Evolutionary conservation across 2,797 vertebrate genomes (phyloP).

Genomic region (Labroides dimidiatus): DNA sequence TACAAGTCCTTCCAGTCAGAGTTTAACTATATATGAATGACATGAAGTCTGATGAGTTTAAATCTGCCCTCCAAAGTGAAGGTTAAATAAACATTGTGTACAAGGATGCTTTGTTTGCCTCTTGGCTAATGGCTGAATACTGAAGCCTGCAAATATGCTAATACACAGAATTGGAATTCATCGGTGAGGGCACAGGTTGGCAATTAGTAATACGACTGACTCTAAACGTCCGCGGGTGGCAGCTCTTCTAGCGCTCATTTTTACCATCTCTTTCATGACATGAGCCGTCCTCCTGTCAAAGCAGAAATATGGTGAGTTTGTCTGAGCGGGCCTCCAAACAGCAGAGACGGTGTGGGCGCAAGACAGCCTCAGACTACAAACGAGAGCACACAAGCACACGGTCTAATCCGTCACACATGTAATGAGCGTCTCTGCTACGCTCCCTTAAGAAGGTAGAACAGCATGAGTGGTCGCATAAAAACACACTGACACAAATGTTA

Average conservation of each 20-base stretch:
- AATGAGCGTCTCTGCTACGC: slow-evolving; percentile 54
- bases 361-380: slow-evolving; percentile 73
- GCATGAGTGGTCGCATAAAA: not conserved
- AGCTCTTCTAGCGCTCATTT: slow-evolving; percentile 47
- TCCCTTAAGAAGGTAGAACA: slow-evolving; percentile 30
- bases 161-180: slow-evolving; percentile 54
- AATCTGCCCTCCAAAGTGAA: too few relatives aligned
- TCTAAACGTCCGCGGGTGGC: slow-evolving; percentile 22
- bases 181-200: slow-evolving; percentile 29
- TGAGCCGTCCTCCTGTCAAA: slow-evolving; percentile 35
- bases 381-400: slow-evolving; percentile 57
- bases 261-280: slow-evolving; percentile 34
- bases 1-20: not conserved
- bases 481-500: not conserved
- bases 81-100: slow-evolving; percentile 25
- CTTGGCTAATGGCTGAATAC: slow-evolving; percentile 25
- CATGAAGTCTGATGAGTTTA: not conserved
- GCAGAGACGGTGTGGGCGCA: slow-evolving; percentile 65
- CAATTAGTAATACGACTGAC: slow-evolving; percentile 57
- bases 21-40: not conserved
- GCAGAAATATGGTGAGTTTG: slow-evolving; percentile 40
- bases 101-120: slow-evolving; percentile 27
- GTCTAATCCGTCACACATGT: slow-evolving; percentile 67
- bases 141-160: slow-evolving; percentile 31
- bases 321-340: slow-evolving; percentile 37